Conservation (phyloP, 2,888 invertebrate species). For the Amblyjoppa fuscipennis region DNA sequence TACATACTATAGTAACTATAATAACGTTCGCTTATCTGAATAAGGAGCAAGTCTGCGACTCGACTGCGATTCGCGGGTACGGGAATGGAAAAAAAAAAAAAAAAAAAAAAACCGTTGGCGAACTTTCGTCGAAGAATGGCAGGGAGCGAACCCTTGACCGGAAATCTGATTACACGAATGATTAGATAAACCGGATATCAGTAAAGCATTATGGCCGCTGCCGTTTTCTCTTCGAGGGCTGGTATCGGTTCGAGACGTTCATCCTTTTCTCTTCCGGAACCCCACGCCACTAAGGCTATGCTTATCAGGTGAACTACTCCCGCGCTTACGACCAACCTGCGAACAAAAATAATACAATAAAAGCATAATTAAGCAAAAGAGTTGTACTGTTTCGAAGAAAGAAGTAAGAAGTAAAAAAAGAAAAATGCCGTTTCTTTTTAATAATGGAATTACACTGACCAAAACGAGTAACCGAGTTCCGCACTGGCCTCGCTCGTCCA, state of each 20-base stretch:
- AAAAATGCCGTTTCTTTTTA: neutral
- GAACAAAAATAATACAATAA: constrained; percentile 40
- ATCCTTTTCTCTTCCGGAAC: constrained; percentile 89
- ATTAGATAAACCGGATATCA: constrained; percentile 78
- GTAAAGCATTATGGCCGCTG: constrained; percentile 94
- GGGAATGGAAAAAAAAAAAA: neutral
- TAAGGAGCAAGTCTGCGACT: neutral
- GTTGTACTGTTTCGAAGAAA: neutral
- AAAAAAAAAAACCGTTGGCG: neutral
- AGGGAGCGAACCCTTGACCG: neutral
- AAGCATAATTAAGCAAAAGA: constrained; percentile 28
- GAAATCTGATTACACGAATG: neutral
- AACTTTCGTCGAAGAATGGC: neutral
- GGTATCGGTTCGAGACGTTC: constrained; percentile 88
- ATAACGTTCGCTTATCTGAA: neutral
- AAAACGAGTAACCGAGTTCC: constrained; percentile 95
- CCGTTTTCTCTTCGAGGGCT: constrained; percentile 91
- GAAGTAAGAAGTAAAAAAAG: neutral
- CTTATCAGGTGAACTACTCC: constrained; percentile 90
- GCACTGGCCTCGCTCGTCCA: constrained; percentile 95
- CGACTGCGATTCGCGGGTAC: neutral
- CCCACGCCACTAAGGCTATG: constrained; percentile 90
- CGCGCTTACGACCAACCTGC: constrained; percentile 91
- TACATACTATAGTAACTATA: constrained; percentile 48
- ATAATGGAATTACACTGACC: constrained; percentile 85